Conservation (phyloP, 2,888 invertebrate genomes). For the Dioctria rufipes region DNA sequence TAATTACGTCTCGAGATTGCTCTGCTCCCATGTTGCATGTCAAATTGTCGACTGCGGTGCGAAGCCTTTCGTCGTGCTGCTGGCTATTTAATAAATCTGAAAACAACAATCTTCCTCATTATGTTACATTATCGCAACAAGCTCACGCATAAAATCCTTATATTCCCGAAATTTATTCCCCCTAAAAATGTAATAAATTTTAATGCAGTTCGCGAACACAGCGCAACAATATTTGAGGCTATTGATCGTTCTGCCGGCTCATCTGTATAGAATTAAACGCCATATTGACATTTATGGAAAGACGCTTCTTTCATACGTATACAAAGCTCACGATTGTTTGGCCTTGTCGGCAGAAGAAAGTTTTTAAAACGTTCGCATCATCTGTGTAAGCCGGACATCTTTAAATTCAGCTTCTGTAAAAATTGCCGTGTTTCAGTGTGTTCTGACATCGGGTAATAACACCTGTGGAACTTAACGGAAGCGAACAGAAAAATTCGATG, state of each 20-base stretch:
- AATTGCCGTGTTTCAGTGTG: slow-evolving; percentile 21
- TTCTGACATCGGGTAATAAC: slow-evolving; percentile 24
- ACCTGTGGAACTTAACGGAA: slow-evolving; percentile 4
- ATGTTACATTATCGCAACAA: slow-evolving; percentile 15
- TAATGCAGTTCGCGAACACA: neutral
- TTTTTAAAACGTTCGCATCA: too few relatives aligned
- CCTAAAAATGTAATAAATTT: slow-evolving; percentile 23
- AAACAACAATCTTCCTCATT: neutral
- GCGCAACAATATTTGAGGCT: neutral
- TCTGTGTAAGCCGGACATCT: too few relatives aligned
- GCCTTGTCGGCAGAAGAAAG: too few relatives aligned
- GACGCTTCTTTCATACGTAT: too few relatives aligned
- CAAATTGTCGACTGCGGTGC: too few relatives aligned
- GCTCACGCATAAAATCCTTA: neutral
- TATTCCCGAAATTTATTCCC: slow-evolving; percentile 13
- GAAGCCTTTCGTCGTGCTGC: neutral
- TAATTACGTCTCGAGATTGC: too few relatives aligned
- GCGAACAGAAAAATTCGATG: slow-evolving; percentile 15
- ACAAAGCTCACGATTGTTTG: too few relatives aligned
- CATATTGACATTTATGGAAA: too few relatives aligned
- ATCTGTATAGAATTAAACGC: too few relatives aligned
- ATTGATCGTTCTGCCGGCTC: neutral
- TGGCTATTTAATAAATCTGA: neutral
- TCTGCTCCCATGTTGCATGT: too few relatives aligned
- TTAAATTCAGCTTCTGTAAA: neutral